A percentile compares a stretch with the other conserved stretches of the same genome.
These are phyloP conservation scores for Mystacides longicornis DNA, from an alignment of 2,888 invertebrate species.

Conservation along the genomic window DNA sequence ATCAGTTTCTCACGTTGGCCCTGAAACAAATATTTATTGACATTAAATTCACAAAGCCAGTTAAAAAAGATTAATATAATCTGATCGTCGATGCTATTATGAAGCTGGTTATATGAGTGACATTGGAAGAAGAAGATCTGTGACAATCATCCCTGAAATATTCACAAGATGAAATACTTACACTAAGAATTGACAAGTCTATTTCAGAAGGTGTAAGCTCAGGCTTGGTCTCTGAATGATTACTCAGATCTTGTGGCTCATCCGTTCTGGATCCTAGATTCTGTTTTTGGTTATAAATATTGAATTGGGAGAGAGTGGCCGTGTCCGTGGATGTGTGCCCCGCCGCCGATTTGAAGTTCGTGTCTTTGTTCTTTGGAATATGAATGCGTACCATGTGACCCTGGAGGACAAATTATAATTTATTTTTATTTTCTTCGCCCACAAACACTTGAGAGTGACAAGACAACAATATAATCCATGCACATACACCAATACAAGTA, in stretches of 20 bases:
- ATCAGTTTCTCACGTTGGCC: slow-evolving; percentile 23
- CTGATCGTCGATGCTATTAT: too few relatives aligned
- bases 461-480: too few relatives aligned
- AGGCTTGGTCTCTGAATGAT: slow-evolving; percentile 17
- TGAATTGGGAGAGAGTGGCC: slow-evolving; percentile 9
- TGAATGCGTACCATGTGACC: slow-evolving; percentile 26
- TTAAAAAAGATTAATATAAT: too few relatives aligned
- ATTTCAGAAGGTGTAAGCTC: slow-evolving; percentile 18
- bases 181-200: slow-evolving; percentile 21
- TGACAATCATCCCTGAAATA: too few relatives aligned
- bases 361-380: slow-evolving; percentile 26
- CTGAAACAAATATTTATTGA: slow-evolving; percentile 15
- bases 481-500: too few relatives aligned
- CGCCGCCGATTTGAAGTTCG: slow-evolving; percentile 17
- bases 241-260: background rate
- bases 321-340: slow-evolving; percentile 19
- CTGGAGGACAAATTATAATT: too few relatives aligned
- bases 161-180: slow-evolving; percentile 14
- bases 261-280: background rate
- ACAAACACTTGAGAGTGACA: too few relatives aligned
- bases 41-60: too few relatives aligned
- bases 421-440: too few relatives aligned
- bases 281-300: slow-evolving; percentile 16
- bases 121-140: too few relatives aligned
- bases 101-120: too few relatives aligned